Evolutionary conservation across 35 echinoderm and acorn worm genomes (phyloP).

Genomic region (Anneissia japonica): DNA sequence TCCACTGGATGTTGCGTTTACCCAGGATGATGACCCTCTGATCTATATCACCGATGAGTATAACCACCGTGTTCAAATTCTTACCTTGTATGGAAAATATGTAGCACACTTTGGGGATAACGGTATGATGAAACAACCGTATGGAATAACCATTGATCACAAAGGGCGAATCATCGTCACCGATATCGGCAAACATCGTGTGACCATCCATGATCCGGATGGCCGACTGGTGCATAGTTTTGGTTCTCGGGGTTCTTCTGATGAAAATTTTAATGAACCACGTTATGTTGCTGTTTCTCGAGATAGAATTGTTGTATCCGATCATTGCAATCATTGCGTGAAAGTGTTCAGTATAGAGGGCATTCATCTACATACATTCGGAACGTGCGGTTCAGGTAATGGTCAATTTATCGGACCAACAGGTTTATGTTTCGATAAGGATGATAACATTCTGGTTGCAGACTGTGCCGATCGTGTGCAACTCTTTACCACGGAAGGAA

Average conservation of each 20-base stretch:
- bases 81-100: constrained; percentile 91
- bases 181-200: constrained; percentile 93
- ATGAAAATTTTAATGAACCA: constrained; percentile 92
- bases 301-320: constrained; percentile 78
- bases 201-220: constrained; percentile 86
- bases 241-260: constrained; percentile 77
- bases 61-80: constrained; percentile 96
- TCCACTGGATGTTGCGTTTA: constrained; percentile 88
- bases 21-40: constrained; percentile 77
- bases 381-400: constrained; percentile 80
- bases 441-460: constrained; percentile 94
- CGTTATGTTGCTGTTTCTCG: constrained; percentile 71
- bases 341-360: constrained; percentile 87
- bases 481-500: constrained; percentile 76
- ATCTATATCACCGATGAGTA: constrained; percentile 96
- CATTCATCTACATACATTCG: constrained; percentile 74
- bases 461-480: constrained; percentile 96
- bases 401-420: constrained; percentile 99
- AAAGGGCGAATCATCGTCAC: constrained; percentile 74
- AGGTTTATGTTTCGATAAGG: constrained; percentile 82
- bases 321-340: constrained; percentile 98
- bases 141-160: constrained; percentile 75
- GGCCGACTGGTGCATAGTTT: constrained; percentile 69
- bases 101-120: constrained; percentile 94
- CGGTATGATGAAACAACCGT: constrained; percentile 94